phyloP scores from a whole-genome alignment of 64 coral and sea anemone species.

The Astreopora myriophthalma region DNA sequence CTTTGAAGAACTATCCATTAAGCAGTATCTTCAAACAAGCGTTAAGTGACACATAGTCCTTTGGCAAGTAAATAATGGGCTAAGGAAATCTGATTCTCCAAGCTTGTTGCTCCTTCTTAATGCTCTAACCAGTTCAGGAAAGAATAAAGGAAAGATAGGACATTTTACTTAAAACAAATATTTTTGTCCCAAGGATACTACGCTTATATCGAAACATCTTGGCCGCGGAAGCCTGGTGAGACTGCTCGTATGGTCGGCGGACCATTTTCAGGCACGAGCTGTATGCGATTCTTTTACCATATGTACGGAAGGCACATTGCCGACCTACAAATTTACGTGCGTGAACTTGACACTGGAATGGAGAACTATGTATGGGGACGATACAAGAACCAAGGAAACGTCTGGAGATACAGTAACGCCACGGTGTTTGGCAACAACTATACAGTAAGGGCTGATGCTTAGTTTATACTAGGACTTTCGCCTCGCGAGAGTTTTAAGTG shows the following conservation, averaged over 20 bases:
- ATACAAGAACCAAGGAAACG: conserved; percentile 77
- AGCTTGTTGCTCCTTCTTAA: no score
- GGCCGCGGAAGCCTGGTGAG: conserved; percentile 67
- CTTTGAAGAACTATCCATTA: no score
- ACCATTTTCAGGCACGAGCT: conserved; percentile 62
- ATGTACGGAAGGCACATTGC: conserved; percentile 82
- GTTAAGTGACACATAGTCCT: no score
- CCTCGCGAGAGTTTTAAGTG: no score
- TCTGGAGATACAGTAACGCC: conserved; percentile 64
- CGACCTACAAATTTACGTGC: conserved; percentile 78
- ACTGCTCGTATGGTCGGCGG: conserved; percentile 53
- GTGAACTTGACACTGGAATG: not conserved
- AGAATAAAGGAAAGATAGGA: not conserved
- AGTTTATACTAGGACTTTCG: no score
- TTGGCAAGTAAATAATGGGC: no score
- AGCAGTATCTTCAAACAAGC: no score
- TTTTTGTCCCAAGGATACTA: conserved; percentile 38
- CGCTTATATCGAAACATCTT: conserved; percentile 70
- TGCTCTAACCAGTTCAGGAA: no score
- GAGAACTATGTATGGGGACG: conserved; percentile 80
- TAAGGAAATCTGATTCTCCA: no score
- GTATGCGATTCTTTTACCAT: conserved; percentile 81
- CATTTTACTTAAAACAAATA: not conserved
- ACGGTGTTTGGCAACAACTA: conserved; percentile 77
- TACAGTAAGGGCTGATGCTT: no score